Percentiles rank a stretch among this genome's conserved stretches.
These are phyloP conservation scores for Hermatobates lingyangjiaoensis DNA, from an alignment of 1,140 invertebrate genomes.

Conservation along the genomic window DNA sequence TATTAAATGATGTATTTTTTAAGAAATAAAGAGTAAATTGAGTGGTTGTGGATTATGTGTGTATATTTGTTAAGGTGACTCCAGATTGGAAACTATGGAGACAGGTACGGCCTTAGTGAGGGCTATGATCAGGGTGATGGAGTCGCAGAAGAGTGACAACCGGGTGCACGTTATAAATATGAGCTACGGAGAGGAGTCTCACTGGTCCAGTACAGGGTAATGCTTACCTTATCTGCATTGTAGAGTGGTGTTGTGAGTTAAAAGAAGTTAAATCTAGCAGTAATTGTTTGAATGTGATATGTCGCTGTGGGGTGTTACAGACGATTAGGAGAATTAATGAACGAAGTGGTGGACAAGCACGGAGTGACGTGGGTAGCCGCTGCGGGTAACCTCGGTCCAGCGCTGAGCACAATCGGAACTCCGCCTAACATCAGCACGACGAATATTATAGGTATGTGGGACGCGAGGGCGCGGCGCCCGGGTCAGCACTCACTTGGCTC, in stretches of 20 bases:
- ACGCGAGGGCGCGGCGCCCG: too few relatives aligned
- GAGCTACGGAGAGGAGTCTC: conserved; percentile 89
- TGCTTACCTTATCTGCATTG: not conserved
- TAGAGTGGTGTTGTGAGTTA: not conserved
- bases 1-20: too few relatives aligned
- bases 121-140: conserved; percentile 74
- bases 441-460: conserved; percentile 65
- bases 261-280: not conserved
- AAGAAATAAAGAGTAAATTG: too few relatives aligned
- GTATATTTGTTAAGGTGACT: conserved; percentile 36
- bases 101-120: conserved; percentile 79
- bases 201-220: conserved; percentile 82
- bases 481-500: too few relatives aligned
- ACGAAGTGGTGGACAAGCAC: conserved; percentile 80
- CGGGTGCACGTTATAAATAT: conserved; percentile 85
- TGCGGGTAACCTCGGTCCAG: conserved; percentile 88
- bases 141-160: conserved; percentile 28
- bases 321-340: conserved; percentile 64
- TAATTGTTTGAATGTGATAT: not conserved
- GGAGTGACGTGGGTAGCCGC: conserved; percentile 80
- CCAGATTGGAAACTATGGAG: conserved; percentile 81
- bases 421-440: conserved; percentile 73
- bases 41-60: not conserved
- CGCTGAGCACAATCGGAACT: conserved; percentile 76
- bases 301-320: conserved; percentile 26